Percentiles rank a stretch among this genome's conserved stretches.
These are phyloP conservation scores for Drosophila truncata DNA, from an alignment of 1,140 invertebrate genomes.

Conservation along the genomic window DNA sequence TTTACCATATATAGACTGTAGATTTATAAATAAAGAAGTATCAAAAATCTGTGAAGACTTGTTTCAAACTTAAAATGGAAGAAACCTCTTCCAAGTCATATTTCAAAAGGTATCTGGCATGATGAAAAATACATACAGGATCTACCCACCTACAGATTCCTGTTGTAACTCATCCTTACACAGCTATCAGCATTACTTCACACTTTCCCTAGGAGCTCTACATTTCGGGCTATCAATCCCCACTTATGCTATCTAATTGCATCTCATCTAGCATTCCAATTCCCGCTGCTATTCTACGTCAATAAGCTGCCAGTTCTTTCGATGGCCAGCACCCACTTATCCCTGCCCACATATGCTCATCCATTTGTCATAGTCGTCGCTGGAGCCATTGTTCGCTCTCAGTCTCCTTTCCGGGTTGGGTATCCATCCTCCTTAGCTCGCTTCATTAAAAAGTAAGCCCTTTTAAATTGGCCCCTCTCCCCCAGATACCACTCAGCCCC, in stretches of 20 bases:
- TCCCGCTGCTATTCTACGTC: slow-evolving; percentile 47
- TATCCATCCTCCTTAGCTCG: slow-evolving; percentile 48
- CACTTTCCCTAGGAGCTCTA: background rate
- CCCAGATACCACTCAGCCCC: slow-evolving; percentile 5
- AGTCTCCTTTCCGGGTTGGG: slow-evolving; percentile 18
- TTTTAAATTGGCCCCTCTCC: slow-evolving; percentile 73
- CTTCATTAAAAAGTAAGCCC: slow-evolving; percentile 82
- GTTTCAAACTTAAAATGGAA: background rate
- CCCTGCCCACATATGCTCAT: slow-evolving; percentile 47
- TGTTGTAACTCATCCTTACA: background rate
- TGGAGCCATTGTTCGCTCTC: slow-evolving; percentile 20
- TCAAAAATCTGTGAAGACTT: background rate
- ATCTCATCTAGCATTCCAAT: slow-evolving; percentile 66
- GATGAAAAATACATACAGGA: background rate
- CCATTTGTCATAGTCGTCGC: slow-evolving; percentile 33
- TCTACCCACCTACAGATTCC: background rate
- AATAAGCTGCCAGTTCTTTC: slow-evolving; percentile 54
- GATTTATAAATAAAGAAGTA: background rate
- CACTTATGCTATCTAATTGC: slow-evolving; percentile 65
- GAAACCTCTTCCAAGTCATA: background rate
- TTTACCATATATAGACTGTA: background rate
- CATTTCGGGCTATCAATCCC: slow-evolving; percentile 31
- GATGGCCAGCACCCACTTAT: slow-evolving; percentile 23
- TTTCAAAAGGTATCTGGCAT: too few species aligned
- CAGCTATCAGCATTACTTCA: background rate